Base-by-base conservation (phyloP, 2,888 invertebrate genomes). In the Mesodorylaimus sp. region DNA sequence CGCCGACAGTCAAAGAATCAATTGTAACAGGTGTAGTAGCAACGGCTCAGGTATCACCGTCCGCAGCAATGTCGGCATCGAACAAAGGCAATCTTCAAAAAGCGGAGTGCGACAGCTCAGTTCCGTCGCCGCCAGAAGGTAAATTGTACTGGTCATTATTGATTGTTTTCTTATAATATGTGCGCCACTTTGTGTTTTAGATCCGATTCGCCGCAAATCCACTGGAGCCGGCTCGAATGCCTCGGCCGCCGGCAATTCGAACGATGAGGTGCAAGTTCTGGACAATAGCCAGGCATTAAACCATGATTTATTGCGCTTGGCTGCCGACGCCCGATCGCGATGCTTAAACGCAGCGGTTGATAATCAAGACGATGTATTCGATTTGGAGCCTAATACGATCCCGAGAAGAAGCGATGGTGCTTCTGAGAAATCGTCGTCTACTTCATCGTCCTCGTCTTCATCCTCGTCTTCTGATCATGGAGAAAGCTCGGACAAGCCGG, bases 51-150 rank as follows among this genome's bases (percentile, higher is more conserved):
- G 7, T 7, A 16, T 10, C 45, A 7, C 19, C 5, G 16, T 5
- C 19, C n/a, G 19, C 26, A 10, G 29, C 45, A 45, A 26, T 19
- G 23, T 16, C 26, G 25, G 29, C 25, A 24, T n/a, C 16, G 36
- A 10, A 36, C 36, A 36, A n/a, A n/a, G n/a, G n/a, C n/a, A n/a
- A n/a, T n/a, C 21, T 39, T 7, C 21, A 13, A 21, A 39, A 39
- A 10, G 57, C 60, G 56, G 61, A 61, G 49, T 61, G 61, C 46
- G 61, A 61, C 51, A 60, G 59, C 47, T 58, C 58, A 5, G 59
- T 60, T 10, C 61, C 61, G 1, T 58, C 57, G 16, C 61, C 61
- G 25, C 61, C 61, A 39, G 23, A 37, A 45, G 41, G 41, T 39
- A 39, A 39, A 32, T 13, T 32, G 32, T 13, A 13, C 16, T 16